A percentile compares a stretch with the other conserved stretches of the same genome.
Conservation (phyloP, 2,797 vertebrate species). For the Megalops cyprinoides region DNA sequence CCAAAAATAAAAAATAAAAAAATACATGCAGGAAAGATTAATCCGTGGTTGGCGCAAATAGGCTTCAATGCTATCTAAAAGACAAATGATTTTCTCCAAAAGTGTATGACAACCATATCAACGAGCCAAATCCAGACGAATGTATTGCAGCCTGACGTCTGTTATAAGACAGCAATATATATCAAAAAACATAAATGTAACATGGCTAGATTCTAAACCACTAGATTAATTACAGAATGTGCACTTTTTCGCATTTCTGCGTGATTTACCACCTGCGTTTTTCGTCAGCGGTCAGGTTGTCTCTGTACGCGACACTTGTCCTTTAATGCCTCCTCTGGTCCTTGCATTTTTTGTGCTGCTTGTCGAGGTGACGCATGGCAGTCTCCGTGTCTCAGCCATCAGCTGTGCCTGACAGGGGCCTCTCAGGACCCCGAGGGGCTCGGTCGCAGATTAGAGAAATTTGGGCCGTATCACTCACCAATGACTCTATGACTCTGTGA, state of each 20-base stretch:
- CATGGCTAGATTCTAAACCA: no score
- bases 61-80: background rate
- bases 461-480: background rate
- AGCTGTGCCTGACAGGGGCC: slow-evolving; percentile 33
- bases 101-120: background rate
- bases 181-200: background rate
- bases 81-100: background rate
- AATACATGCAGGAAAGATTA: background rate
- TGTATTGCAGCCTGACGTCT: background rate
- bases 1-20: no score
- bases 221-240: no score
- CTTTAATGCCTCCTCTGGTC: slow-evolving; percentile 39
- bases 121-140: background rate
- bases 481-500: no score
- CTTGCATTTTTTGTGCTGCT: slow-evolving; percentile 8
- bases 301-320: slow-evolving; percentile 38
- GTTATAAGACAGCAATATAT: background rate
- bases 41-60: background rate
- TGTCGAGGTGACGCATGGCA: slow-evolving; percentile 24
- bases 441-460: background rate
- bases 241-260: no score
- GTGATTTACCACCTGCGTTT: slow-evolving; percentile 62
- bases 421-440: background rate
- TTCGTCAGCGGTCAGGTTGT: slow-evolving; percentile 42
- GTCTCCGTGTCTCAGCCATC: slow-evolving; percentile 25